A percentile compares a stretch with the other conserved stretches of the same genome.
Evolutionary conservation across 2,888 invertebrate species (phyloP).

Genomic region (Philopedon plagiatum): DNA sequence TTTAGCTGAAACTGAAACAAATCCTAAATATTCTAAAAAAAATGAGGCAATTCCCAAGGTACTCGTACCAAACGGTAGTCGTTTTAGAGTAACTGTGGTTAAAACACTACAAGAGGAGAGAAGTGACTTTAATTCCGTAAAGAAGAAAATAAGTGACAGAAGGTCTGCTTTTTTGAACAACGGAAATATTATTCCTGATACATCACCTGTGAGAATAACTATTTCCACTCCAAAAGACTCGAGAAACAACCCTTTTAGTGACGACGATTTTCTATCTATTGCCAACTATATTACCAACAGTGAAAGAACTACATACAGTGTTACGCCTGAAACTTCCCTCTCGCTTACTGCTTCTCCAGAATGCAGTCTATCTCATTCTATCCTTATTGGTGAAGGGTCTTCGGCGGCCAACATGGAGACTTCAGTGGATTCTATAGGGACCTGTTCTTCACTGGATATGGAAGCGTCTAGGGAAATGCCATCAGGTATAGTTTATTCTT

Average conservation of each 20-base stretch:
- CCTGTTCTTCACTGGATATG: slow-evolving; percentile 89
- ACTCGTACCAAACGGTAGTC: not conserved
- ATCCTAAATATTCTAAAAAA: not conserved
- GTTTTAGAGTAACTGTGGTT: slow-evolving; percentile 12
- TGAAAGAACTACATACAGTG: not conserved
- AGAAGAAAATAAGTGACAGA: slow-evolving; percentile 27
- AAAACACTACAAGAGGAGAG: not conserved
- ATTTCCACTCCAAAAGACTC: slow-evolving; percentile 10
- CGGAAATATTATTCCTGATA: not conserved
- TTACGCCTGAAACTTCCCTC: not conserved
- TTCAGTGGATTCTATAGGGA: slow-evolving; percentile 88
- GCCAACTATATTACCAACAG: not conserved
- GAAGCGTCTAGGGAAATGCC: slow-evolving; percentile 82
- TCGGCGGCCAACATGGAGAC: slow-evolving; percentile 73
- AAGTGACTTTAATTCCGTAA: slow-evolving; percentile 4
- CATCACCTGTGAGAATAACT: slow-evolving; percentile 8
- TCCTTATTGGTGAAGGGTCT: slow-evolving; percentile 11
- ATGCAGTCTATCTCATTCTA: not conserved
- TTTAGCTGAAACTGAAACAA: not conserved
- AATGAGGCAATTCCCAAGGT: not conserved
- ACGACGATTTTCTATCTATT: not conserved
- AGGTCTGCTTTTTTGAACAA: slow-evolving; percentile 32
- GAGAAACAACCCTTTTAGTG: not conserved
- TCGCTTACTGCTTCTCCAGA: slow-evolving; percentile 7
- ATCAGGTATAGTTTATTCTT: slow-evolving; percentile 67